Evolutionary conservation across 2,888 invertebrate species (phyloP).

Genomic region (Hydrotaea cyrtoneurina): DNA sequence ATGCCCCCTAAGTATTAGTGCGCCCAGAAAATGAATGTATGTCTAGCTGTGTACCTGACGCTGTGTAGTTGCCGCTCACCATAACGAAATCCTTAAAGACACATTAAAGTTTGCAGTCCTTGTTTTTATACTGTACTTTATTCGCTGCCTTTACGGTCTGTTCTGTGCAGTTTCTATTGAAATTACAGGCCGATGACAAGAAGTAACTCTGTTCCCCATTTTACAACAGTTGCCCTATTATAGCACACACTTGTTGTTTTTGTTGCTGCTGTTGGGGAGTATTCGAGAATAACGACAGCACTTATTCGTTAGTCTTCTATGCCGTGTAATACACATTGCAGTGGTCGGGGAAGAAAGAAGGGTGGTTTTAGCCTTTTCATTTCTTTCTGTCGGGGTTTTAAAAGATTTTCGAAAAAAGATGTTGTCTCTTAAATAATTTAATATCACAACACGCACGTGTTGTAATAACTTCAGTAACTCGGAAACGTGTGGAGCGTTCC

Average conservation of each 20-base stretch:
- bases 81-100: constrained; percentile 32
- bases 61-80: background rate
- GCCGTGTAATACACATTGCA: background rate
- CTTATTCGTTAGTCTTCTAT: background rate
- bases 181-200: background rate
- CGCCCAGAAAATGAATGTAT: too few species aligned
- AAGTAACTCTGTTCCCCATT: background rate
- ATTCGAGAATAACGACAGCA: background rate
- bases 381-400: background rate
- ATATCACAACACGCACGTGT: constrained; percentile 55
- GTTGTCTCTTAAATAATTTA: constrained; percentile 56
- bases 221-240: constrained; percentile 27
- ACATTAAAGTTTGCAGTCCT: constrained; percentile 12
- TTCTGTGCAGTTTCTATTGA: background rate
- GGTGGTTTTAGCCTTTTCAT: constrained; percentile 4
- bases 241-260: constrained; percentile 10
- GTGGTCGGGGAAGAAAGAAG: background rate
- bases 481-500: constrained; percentile 10
- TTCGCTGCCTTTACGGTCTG: background rate
- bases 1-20: too few species aligned
- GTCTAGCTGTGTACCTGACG: background rate
- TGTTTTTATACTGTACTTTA: background rate
- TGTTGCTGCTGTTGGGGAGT: background rate
- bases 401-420: constrained; percentile 31
- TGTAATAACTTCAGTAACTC: constrained; percentile 43